These are phyloP conservation scores for Leptonema lineaticorne DNA, from an alignment of 1,140 invertebrate genomes.

Conservation along the genomic window DNA sequence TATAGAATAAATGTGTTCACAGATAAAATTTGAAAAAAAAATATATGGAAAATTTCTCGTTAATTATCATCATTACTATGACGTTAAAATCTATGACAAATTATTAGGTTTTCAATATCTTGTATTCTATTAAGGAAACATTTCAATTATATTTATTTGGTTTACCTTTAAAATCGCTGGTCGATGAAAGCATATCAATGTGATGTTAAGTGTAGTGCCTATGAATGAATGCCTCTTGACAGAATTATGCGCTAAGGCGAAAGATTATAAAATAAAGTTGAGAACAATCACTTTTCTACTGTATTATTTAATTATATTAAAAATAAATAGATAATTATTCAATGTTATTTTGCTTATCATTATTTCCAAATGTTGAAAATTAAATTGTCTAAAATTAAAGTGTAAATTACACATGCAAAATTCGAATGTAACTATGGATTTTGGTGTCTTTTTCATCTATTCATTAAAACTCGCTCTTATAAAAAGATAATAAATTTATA, in stretches of 20 bases:
- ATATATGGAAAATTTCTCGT: constrained; percentile 10
- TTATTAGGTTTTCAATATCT: not conserved
- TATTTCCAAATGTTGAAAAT: too few species aligned
- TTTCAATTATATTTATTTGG: not conserved
- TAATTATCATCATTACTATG: too few species aligned
- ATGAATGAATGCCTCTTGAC: constrained; percentile 29
- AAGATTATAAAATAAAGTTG: constrained; percentile 29
- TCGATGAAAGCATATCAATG: constrained; percentile 43
- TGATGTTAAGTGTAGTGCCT: constrained; percentile 42
- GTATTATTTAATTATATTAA: constrained; percentile 32
- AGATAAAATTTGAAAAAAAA: not conserved
- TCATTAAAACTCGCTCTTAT: too few species aligned
- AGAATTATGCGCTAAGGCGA: constrained; percentile 1
- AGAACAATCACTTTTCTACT: constrained; percentile 41
- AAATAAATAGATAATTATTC: constrained; percentile 28
- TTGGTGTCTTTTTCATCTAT: too few species aligned
- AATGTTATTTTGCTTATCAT: too few species aligned
- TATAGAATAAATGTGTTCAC: constrained; percentile 28
- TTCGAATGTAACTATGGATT: too few species aligned
- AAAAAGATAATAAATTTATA: too few species aligned
- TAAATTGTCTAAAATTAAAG: too few species aligned
- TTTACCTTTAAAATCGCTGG: constrained; percentile 38
- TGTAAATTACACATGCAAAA: too few species aligned
- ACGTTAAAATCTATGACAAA: constrained; percentile 4
- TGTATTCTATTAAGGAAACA: constrained; percentile 1